phyloP scores from a whole-genome alignment of 2,797 vertebrate species.

The Syngnathus acus region DNA sequence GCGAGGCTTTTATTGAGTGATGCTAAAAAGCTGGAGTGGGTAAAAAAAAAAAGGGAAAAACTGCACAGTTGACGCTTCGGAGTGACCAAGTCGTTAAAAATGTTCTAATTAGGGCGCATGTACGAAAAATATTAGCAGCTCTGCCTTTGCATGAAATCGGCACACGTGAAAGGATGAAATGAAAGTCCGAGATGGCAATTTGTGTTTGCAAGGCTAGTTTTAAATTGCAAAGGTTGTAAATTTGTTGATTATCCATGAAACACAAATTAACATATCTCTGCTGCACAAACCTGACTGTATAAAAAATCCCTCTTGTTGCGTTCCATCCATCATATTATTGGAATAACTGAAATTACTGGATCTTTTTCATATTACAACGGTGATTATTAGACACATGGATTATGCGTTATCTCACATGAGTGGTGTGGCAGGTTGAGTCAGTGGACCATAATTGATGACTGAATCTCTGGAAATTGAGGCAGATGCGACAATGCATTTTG shows the following conservation, averaged over 20 bases:
- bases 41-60: conserved; percentile 39
- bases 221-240: neutral
- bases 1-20: conserved; percentile 62
- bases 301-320: too few species aligned
- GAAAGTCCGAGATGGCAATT: too few species aligned
- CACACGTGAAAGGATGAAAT: too few species aligned
- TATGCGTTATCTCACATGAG: neutral
- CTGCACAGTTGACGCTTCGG: conserved; percentile 42
- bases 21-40: conserved; percentile 44
- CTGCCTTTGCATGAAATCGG: too few species aligned
- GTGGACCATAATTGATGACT: neutral
- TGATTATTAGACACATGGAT: neutral
- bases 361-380: neutral
- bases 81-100: conserved; percentile 24
- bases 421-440: conserved; percentile 16
- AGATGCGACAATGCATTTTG: neutral
- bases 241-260: neutral
- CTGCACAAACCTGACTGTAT: neutral
- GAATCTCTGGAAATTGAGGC: neutral
- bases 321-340: neutral
- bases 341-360: neutral
- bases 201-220: neutral
- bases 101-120: too few species aligned
- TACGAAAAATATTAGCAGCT: too few species aligned
- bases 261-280: neutral